phyloP scores from a whole-genome alignment of 2,113 vertebrate genomes.

The Scomber japonicus region DNA sequence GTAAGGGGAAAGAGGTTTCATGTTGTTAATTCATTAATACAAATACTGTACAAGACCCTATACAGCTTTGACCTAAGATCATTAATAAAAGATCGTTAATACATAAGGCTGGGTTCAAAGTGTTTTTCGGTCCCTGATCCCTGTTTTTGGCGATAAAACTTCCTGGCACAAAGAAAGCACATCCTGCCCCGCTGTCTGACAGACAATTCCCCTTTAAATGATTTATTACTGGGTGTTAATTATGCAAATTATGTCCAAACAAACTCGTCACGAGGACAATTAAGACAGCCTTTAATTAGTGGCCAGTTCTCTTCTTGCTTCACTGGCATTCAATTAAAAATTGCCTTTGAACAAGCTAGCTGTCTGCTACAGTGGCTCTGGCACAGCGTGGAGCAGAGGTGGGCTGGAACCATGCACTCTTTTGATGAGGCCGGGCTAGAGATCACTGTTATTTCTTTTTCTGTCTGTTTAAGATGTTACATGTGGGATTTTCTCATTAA shows the following conservation, averaged over 20 bases:
- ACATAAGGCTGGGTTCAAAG: conserved; percentile 55
- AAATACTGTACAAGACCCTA: conserved; percentile 30
- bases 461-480: conserved; percentile 69
- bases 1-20: neutral
- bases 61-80: conserved; percentile 36
- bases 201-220: conserved; percentile 99
- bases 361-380: conserved; percentile 72
- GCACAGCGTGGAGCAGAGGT: conserved; percentile 68
- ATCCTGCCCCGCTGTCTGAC: conserved; percentile 94
- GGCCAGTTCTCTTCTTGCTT: conserved; percentile 93
- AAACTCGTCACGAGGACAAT: conserved; percentile 99
- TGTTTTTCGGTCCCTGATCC: conserved; percentile 58
- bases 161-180: conserved; percentile 79
- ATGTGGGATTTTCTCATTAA: conserved; percentile 70
- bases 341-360: conserved; percentile 80
- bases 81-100: conserved; percentile 62
- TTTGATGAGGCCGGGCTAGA: conserved; percentile 67
- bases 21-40: conserved; percentile 30
- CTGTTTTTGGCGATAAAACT: conserved; percentile 78
- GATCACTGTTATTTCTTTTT: conserved; percentile 64
- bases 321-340: conserved; percentile 99
- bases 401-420: conserved; percentile 63
- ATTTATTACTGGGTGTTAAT: conserved; percentile 99
- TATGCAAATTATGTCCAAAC: conserved; percentile 99
- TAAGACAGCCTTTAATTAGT: conserved; percentile 99